Evolutionary conservation across 2,888 invertebrate species (phyloP), one percentile per base, ranked within the genome.

Genomic region (Cynaeus angustus): DNA sequence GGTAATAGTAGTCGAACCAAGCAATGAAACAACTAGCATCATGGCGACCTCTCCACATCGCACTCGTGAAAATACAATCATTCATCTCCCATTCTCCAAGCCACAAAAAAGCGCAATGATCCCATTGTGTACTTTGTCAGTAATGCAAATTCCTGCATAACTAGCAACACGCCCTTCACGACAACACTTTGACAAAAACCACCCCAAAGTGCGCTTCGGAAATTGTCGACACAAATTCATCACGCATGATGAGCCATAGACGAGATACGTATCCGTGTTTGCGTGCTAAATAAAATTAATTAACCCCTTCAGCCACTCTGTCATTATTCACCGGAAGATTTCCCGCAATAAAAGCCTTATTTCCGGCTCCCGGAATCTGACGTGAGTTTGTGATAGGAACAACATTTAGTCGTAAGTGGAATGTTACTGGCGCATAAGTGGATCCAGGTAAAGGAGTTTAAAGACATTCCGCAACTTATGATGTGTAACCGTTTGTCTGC

Each of bases 1-100:
- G 80, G 76, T 79, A 80, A 80, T 77, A 70, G 72, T 72, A 67
- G 73, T 71, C 74, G 74, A 74, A 75, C 79, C 66, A 74, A 72
- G 71, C 73, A 76, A 76, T 77, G 75, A 74, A 72, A 71, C 68
- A 67, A 58, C 67, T 58, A 70, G 45, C 66, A 45, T n/a, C 21
- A 28, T 43, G 30, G 53, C 37, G 61, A 56, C 56, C 56, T 26
- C 48, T 66, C 16, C 56, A 58, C 33, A 48, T 37, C 4, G 48
- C 37, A 48, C 61, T 64, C 38, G 53, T 46, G 45, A 14, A 41
- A 52, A 59, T 12, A 59, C 67, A 41, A 43, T 59, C 45, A 65
- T 43, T 58, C 52, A 37, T 56, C 66, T 43, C 45, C n/a, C 16
- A 8, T n/a, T 13, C 46, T 7, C 46, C 16, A 13, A 10, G 41